phyloP scores from a whole-genome alignment of 1,140 invertebrate genomes.

The Drosophila azteca region DNA sequence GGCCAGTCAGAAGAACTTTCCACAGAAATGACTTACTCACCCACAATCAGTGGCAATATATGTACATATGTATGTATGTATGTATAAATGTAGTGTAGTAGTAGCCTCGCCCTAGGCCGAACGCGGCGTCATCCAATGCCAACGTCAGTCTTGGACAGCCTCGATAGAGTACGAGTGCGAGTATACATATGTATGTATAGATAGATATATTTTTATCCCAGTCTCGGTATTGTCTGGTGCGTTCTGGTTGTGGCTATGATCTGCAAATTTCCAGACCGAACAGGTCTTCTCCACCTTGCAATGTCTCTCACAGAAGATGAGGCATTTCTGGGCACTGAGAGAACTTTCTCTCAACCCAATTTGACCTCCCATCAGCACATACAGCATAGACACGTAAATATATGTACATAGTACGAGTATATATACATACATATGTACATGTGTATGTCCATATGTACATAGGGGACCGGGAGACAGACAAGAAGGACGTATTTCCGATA shows the following conservation, averaged over 20 bases:
- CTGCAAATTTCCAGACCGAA: constrained; percentile 38
- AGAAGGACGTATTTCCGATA: constrained; percentile 37
- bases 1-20: not conserved
- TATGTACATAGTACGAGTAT: no score
- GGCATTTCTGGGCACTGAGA: no score
- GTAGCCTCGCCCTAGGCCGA: not conserved
- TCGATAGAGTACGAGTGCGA: not conserved
- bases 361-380: constrained; percentile 17
- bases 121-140: constrained; percentile 27
- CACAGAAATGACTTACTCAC: constrained; percentile 1
- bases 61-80: constrained; percentile 2
- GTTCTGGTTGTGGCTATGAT: constrained; percentile 15
- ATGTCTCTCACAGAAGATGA: no score
- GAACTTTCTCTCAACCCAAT: not conserved
- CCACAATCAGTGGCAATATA: constrained; percentile 20
- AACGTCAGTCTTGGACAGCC: constrained; percentile 21
- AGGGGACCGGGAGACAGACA: not conserved
- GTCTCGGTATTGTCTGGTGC: constrained; percentile 26
- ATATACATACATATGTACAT: no score
- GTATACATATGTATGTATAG: no score
- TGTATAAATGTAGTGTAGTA: not conserved
- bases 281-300: constrained; percentile 31
- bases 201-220: constrained; percentile 17
- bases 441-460: no score
- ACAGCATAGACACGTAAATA: no score